These are phyloP conservation scores for Vombatus ursinus DNA, from an alignment of 2,113 vertebrate genomes.

Conservation along the genomic window DNA sequence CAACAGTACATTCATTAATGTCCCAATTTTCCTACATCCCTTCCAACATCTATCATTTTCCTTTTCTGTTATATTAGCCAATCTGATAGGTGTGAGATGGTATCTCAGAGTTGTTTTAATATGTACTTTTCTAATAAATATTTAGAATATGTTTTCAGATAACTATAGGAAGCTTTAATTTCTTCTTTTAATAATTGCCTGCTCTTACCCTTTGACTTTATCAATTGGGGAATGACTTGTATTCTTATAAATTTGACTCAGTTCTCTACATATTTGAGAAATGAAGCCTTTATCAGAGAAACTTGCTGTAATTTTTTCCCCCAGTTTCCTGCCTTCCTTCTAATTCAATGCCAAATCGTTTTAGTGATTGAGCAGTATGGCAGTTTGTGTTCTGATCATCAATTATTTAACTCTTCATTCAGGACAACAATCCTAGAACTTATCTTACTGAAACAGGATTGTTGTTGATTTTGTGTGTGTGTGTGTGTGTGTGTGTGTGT, in stretches of 20 bases:
- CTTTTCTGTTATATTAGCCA: neutral
- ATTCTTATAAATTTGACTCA: neutral
- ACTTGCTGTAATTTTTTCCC: neutral
- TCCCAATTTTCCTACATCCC: neutral
- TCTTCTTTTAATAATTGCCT: neutral
- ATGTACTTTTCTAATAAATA: neutral
- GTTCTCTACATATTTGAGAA: neutral
- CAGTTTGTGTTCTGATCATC: neutral
- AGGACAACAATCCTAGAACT: neutral
- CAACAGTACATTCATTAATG: neutral
- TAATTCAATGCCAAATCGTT: neutral
- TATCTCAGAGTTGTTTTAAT: neutral
- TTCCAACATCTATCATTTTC: neutral
- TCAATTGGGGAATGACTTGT: neutral
- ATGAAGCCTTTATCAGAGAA: neutral
- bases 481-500: too few relatives aligned
- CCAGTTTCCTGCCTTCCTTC: neutral
- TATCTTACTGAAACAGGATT: neutral
- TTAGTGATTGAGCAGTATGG: neutral
- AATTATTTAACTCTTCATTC: neutral
- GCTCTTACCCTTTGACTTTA: neutral
- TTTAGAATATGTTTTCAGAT: neutral
- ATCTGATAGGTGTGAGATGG: neutral
- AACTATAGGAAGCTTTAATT: neutral
- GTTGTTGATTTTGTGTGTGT: too few relatives aligned